Conservation (phyloP, 2,113 vertebrate genomes). For the Campylomormyrus tamandua region DNA sequence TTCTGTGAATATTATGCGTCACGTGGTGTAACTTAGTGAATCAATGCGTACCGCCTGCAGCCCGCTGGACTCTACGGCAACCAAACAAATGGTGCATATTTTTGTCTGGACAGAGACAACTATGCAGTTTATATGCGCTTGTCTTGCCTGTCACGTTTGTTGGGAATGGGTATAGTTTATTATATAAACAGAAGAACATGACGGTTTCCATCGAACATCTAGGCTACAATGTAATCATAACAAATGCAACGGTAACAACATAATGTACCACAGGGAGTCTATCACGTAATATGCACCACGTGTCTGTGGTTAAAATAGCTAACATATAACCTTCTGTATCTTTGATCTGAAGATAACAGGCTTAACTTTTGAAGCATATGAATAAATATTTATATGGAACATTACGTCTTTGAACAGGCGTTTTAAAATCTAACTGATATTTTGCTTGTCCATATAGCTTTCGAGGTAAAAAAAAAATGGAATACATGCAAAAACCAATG, state of each 20-base stretch:
- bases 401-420: background rate
- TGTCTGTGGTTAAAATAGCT: background rate
- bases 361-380: background rate
- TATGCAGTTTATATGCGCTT: background rate
- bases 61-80: background rate
- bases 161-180: background rate
- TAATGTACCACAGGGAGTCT: background rate
- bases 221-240: background rate
- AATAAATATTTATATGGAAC: background rate
- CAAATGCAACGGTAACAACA: background rate
- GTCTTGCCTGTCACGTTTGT: background rate
- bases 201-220: background rate
- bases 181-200: background rate
- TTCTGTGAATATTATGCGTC: background rate
- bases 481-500: background rate
- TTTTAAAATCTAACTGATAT: background rate
- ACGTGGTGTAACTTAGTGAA: background rate
- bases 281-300: background rate
- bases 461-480: background rate
- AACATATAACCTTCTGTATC: background rate
- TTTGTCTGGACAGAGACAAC: background rate
- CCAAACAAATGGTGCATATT: background rate
- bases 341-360: background rate
- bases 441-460: background rate
- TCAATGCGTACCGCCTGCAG: background rate